These are phyloP conservation scores for Vidua chalybeata DNA, from an alignment of 2,113 vertebrate genomes.

Conservation along the genomic window DNA sequence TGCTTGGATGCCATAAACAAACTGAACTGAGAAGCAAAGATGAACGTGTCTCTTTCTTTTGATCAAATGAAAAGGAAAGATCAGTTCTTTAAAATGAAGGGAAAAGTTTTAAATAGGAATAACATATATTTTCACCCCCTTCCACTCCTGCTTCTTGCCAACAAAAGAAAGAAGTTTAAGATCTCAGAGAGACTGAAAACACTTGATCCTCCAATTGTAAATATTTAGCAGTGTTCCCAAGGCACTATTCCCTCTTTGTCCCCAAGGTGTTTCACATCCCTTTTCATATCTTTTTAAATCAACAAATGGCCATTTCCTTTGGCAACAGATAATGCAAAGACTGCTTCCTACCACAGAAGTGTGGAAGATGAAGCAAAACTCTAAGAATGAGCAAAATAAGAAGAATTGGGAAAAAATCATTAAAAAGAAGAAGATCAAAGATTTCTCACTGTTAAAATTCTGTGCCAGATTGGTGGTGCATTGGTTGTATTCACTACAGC, in stretches of 20 bases:
- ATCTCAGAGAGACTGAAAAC: background rate
- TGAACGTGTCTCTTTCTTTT: background rate
- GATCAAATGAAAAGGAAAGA: background rate
- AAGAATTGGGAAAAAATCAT: background rate
- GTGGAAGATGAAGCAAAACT: background rate
- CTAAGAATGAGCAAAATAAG: background rate
- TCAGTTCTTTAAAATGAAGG: background rate
- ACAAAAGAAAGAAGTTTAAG: background rate
- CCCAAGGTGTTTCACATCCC: background rate
- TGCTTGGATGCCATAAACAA: background rate
- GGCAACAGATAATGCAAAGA: background rate
- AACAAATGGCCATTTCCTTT: background rate
- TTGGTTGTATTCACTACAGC: background rate
- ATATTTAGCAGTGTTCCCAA: background rate
- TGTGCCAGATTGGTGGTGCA: background rate
- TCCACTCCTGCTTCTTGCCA: background rate
- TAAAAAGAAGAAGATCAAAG: background rate
- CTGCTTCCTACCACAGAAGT: background rate
- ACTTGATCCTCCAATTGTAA: background rate
- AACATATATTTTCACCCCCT: background rate
- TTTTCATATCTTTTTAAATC: background rate
- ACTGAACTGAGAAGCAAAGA: background rate
- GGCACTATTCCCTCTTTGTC: background rate
- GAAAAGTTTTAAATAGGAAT: background rate
- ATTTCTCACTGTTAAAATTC: background rate